These are phyloP conservation scores for Slavum lentiscoides DNA, from an alignment of 2,888 invertebrate genomes.

Conservation along the genomic window DNA sequence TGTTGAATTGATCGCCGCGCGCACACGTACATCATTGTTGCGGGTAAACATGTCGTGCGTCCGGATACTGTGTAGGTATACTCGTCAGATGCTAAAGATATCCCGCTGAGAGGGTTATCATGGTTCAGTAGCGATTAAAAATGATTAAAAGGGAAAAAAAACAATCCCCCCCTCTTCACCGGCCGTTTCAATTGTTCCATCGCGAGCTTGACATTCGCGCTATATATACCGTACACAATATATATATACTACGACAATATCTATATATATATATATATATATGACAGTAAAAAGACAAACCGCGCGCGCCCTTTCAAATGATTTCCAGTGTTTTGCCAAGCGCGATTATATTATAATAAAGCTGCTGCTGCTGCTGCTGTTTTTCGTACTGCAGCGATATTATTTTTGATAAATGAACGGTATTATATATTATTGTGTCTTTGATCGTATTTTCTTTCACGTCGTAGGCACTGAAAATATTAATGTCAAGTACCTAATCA, in stretches of 20 bases:
- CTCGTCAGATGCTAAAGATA: constrained; percentile 34
- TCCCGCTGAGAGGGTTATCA: constrained; percentile 53
- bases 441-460: neutral
- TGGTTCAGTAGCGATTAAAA: constrained; percentile 52
- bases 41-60: constrained; percentile 52
- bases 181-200: constrained; percentile 44
- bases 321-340: constrained; percentile 19
- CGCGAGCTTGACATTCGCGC: constrained; percentile 28
- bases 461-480: neutral
- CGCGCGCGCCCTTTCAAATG: constrained; percentile 30
- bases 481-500: constrained; percentile 32
- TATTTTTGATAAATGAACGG: constrained; percentile 44
- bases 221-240: neutral
- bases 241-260: too few relatives aligned
- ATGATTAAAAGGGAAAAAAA: constrained; percentile 35
- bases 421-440: neutral
- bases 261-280: neutral
- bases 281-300: constrained; percentile 36
- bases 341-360: constrained; percentile 5
- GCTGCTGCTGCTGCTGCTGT: too few relatives aligned
- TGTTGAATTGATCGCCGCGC: neutral
- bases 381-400: neutral
- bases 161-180: constrained; percentile 33
- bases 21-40: constrained; percentile 31
- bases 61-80: neutral